Evolutionary conservation across 2,113 vertebrate genomes (phyloP), one percentile per base, ranked within the genome.

Genomic region (Tamias sibiricus): DNA sequence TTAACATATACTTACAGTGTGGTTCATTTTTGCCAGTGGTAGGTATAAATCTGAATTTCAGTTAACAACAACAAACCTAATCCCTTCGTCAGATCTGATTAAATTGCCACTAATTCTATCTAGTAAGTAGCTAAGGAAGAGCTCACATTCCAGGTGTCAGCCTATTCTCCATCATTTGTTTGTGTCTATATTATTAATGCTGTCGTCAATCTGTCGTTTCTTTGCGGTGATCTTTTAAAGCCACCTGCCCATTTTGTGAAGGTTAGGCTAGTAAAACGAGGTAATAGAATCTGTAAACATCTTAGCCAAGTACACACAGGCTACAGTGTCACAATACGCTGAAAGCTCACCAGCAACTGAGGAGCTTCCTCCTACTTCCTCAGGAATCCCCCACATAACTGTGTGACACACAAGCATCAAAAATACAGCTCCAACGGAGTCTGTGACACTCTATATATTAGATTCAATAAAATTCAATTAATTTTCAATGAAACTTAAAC

Each of bases 21-120:
- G 0, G 6, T 83, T 76, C 26, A 66, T 76, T 20, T 94, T 86
- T 88, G 37, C 64, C 44, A 20, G 1, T 40, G 20, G 17, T 40
- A 30, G 6, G 30, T 42, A 83, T 32, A 74, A n/a, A 79, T 75
- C 72, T n/a, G 24, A 85, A 62, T 94, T 97, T 94, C 26, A 85
- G 0, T 90, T 89, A 90, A 80, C 19, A 87, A 37, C 30, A 68
- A 44, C 37, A 54, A 8, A 82, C 59, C 2, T 17, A 85, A 40
- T 91, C 93, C 24, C 44, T 69, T 79, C n/a, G 62, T 77, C 74
- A 49, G 35, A 85, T 81, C 49, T 96, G 59, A 95, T 95, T 92
- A 72, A 96, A 47, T 77, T 92, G 4, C 81, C 76, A 72, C 68
- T 90, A 64, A 32, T 87, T 94, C 88, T 86, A 42, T 40, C 17